Percentiles rank a stretch among this genome's conserved stretches.
These are phyloP conservation scores for Pollimyrus isidori DNA, from an alignment of 2,113 vertebrate genomes.

Conservation along the genomic window DNA sequence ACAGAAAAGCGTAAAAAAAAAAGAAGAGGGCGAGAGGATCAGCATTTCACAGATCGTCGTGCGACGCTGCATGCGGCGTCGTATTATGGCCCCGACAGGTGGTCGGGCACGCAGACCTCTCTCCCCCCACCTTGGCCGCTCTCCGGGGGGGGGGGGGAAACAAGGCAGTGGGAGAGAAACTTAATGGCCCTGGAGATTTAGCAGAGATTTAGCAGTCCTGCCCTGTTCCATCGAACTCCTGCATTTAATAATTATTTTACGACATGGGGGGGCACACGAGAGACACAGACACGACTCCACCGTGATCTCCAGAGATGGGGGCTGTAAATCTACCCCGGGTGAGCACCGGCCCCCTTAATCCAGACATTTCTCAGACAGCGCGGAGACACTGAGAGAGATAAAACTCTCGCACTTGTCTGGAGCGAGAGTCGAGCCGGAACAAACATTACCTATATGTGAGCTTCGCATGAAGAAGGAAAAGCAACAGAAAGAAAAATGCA, in stretches of 20 bases:
- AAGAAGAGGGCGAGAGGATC: not conserved
- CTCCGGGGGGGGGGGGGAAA: not conserved
- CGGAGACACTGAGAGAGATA: conserved; percentile 57
- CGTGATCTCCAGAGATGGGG: not conserved
- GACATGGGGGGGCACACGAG: not conserved
- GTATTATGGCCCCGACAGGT: not conserved
- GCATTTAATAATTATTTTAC: conserved; percentile 49
- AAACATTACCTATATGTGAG: conserved; percentile 1
- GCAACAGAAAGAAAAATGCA: conserved; percentile 30
- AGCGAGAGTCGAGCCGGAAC: conserved; percentile 30
- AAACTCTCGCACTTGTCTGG: conserved; percentile 49
- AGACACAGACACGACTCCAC: conserved; percentile 35
- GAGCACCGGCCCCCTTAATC: not conserved
- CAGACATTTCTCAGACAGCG: conserved; percentile 26
- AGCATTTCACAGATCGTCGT: not conserved
- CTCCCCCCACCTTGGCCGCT: not conserved
- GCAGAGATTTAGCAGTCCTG: conserved; percentile 51
- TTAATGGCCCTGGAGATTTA: conserved; percentile 31
- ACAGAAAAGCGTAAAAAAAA: not conserved
- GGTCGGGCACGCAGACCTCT: not conserved
- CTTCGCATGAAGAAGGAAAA: not conserved
- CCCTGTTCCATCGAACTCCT: conserved; percentile 48
- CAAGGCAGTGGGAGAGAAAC: not conserved
- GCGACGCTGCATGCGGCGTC: not conserved
- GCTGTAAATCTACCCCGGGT: conserved; percentile 4